These are phyloP conservation scores for Agrochola macilenta DNA, from an alignment of 2,888 invertebrate genomes.

Conservation along the genomic window DNA sequence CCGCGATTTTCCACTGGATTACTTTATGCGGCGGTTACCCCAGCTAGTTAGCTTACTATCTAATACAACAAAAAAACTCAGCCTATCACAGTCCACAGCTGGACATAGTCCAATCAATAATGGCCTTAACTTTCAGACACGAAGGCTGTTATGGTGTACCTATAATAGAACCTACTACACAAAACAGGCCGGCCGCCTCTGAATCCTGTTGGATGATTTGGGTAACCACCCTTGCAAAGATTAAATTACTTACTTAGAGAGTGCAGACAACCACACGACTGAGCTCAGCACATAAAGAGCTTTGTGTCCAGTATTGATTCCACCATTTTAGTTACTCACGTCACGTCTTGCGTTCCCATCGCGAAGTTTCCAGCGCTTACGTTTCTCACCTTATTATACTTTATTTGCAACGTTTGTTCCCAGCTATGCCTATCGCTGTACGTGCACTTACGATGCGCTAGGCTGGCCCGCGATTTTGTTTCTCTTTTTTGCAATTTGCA, in stretches of 20 bases:
- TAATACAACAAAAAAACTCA: not conserved
- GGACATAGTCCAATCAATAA: not conserved
- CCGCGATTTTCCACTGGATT: not conserved
- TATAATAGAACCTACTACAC: not conserved
- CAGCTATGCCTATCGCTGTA: not conserved
- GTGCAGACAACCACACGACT: not conserved
- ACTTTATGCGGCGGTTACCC: not conserved
- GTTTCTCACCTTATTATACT: slow-evolving; percentile 24
- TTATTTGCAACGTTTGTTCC: not conserved
- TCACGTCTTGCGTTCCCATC: slow-evolving; percentile 5
- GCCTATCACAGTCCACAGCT: not conserved
- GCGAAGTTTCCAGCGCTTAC: slow-evolving; percentile 9
- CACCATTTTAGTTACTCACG: slow-evolving; percentile 5
- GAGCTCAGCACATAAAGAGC: not conserved
- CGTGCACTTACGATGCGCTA: not conserved
- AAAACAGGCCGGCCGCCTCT: not conserved
- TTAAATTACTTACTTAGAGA: no score
- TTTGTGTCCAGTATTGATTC: not conserved
- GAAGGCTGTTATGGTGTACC: no score
- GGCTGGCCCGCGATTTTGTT: no score
- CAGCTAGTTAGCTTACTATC: not conserved
- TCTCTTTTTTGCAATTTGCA: no score
- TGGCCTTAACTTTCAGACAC: no score
- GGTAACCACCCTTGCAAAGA: no score
- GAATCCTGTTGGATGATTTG: no score